A percentile compares a stretch with the other conserved stretches of the same genome.
These are phyloP conservation scores for Diachasma alloeum DNA, from an alignment of 1,140 invertebrate species.

Conservation along the genomic window DNA sequence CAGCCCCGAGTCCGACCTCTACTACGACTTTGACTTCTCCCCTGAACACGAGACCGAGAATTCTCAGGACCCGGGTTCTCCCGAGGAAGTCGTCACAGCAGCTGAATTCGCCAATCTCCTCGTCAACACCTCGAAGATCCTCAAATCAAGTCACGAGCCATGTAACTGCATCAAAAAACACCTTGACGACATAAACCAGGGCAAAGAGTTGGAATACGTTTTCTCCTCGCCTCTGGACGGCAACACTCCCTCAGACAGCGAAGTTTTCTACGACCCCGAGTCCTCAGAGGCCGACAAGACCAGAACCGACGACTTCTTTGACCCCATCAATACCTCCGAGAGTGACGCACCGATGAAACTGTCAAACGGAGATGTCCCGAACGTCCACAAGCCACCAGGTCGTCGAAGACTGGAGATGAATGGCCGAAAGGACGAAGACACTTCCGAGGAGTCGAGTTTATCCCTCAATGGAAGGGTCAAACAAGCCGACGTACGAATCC, in stretches of 20 bases:
- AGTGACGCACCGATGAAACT: conserved; percentile 37
- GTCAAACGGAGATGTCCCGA: not conserved
- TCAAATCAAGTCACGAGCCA: conserved; percentile 39
- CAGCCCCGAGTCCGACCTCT: conserved; percentile 63
- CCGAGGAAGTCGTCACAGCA: conserved; percentile 68
- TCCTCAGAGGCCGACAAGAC: conserved; percentile 53
- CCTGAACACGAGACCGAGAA: conserved; percentile 67
- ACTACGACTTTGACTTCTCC: conserved; percentile 70
- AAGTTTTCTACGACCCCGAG: conserved; percentile 68
- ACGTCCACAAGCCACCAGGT: conserved; percentile 1
- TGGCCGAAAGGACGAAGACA: not conserved
- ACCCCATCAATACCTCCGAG: conserved; percentile 48
- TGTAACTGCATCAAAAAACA: conserved; percentile 47
- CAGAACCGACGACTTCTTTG: conserved; percentile 45
- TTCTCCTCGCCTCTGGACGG: conserved; percentile 52
- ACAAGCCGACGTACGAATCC: not conserved
- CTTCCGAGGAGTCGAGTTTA: conserved; percentile 44
- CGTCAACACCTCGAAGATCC: conserved; percentile 34
- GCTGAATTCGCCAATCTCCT: conserved; percentile 48
- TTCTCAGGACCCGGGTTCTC: conserved; percentile 69
- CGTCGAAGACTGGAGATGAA: conserved; percentile 22
- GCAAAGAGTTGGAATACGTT: conserved; percentile 61
- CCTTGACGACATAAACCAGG: conserved; percentile 49
- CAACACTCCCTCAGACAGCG: conserved; percentile 53
- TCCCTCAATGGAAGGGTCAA: not conserved